Conservation (phyloP, 37 sponge, comb jelly and placozoan species). For the Spongilla lacustris region DNA sequence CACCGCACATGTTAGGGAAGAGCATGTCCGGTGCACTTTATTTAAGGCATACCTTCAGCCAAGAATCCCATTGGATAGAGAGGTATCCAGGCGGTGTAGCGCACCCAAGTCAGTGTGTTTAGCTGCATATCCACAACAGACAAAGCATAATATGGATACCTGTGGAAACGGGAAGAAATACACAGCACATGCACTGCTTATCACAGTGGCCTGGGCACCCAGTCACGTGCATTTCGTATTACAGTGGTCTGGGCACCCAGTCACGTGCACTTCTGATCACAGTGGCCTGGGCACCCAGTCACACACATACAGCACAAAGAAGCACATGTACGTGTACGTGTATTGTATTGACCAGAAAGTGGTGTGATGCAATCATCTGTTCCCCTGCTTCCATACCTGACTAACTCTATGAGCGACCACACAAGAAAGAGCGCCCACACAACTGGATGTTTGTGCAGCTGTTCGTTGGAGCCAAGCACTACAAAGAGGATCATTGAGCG, state of each 20-base stretch:
- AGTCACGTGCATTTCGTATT: too few species aligned
- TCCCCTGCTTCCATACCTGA: constrained; percentile 51
- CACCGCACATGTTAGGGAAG: too few species aligned
- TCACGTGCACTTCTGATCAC: too few species aligned
- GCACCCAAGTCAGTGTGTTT: constrained; percentile 78
- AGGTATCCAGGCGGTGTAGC: constrained; percentile 93
- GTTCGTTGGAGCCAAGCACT: constrained; percentile 33
- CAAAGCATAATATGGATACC: constrained; percentile 92
- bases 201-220: too few species aligned
- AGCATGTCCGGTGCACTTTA: too few species aligned
- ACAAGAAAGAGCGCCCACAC: constrained; percentile 72
- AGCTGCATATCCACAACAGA: constrained; percentile 64
- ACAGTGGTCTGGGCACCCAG: too few species aligned
- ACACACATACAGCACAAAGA: too few species aligned
- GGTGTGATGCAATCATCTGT: not conserved
- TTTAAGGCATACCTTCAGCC: constrained; percentile 85
- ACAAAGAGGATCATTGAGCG: constrained; percentile 70
- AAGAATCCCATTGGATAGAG: constrained; percentile 90
- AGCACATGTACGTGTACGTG: too few species aligned
- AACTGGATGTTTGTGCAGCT: constrained; percentile 62
- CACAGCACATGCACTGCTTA: not conserved
- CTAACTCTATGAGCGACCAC: constrained; percentile 79
- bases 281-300: too few species aligned
- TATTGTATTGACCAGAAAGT: not conserved
- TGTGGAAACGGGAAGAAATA: not conserved